phyloP scores from a whole-genome alignment of 2,797 vertebrate genomes.

The Hephaestus fuliginosus region DNA sequence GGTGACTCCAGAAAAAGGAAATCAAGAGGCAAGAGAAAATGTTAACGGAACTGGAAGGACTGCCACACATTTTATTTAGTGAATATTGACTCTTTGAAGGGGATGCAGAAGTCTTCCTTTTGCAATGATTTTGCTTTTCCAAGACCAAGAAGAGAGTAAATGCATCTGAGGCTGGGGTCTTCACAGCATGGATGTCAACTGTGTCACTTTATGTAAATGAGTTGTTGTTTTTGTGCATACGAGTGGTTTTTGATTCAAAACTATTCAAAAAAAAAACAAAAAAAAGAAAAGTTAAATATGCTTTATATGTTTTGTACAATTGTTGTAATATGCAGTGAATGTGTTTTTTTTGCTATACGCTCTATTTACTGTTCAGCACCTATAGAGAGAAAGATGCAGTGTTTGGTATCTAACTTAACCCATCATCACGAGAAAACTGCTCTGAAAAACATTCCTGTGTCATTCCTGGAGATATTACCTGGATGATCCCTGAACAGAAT shows the following conservation, averaged over 20 bases:
- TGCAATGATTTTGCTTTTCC: slow-evolving; percentile 28
- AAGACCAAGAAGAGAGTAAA: slow-evolving; percentile 30
- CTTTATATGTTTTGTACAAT: slow-evolving; percentile 77
- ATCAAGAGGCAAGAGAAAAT: slow-evolving; percentile 82
- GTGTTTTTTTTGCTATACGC: slow-evolving; percentile 59
- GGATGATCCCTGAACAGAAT: slow-evolving; percentile 19
- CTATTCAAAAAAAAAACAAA: slow-evolving; percentile 28
- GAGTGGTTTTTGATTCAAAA: slow-evolving; percentile 42
- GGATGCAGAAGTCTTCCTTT: slow-evolving; percentile 44
- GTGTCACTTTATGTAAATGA: slow-evolving; percentile 72
- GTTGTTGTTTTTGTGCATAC: slow-evolving; percentile 39
- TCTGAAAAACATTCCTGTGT: slow-evolving; percentile 37
- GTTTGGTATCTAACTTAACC: slow-evolving; percentile 59
- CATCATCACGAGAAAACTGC: slow-evolving; percentile 7
- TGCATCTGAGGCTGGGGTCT: slow-evolving; percentile 15
- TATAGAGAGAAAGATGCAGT: slow-evolving; percentile 35
- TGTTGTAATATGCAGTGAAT: slow-evolving; percentile 69
- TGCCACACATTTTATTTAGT: slow-evolving; percentile 34
- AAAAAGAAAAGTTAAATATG: slow-evolving; percentile 26
- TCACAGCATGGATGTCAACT: slow-evolving; percentile 44
- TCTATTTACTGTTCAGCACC: slow-evolving; percentile 44
- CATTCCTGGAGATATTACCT: slow-evolving; percentile 52
- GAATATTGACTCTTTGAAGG: slow-evolving; percentile 35
- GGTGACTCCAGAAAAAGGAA: slow-evolving; percentile 83
- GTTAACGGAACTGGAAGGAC: slow-evolving; percentile 69